phyloP scores from a whole-genome alignment of 2,888 invertebrate genomes.

The Euphydryas editha region DNA sequence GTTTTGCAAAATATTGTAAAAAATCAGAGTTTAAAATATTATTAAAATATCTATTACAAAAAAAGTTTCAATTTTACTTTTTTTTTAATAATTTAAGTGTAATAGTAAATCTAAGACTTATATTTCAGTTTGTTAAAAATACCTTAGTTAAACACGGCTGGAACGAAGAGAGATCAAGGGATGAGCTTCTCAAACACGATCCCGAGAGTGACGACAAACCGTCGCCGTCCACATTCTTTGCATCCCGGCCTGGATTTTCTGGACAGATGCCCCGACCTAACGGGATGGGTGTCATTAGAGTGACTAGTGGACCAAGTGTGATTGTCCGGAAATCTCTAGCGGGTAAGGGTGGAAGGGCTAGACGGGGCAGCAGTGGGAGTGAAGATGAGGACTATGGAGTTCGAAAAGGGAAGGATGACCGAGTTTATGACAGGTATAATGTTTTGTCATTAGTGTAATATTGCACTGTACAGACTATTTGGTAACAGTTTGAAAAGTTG shows the following conservation, averaged over 20 bases:
- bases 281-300: conserved; percentile 52
- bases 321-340: conserved; percentile 55
- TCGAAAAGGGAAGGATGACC: conserved; percentile 84
- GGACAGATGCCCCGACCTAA: conserved; percentile 51
- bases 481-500: too few species aligned
- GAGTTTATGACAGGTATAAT: conserved; percentile 86
- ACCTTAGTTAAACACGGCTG: conserved; percentile 80
- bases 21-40: too few species aligned
- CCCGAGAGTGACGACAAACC: conserved; percentile 70
- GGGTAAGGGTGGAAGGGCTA: conserved; percentile 69
- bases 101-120: too few species aligned
- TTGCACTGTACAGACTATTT: too few species aligned
- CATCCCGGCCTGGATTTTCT: conserved; percentile 59
- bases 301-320: conserved; percentile 55
- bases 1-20: too few species aligned
- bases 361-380: conserved; percentile 80
- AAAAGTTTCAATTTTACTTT: too few species aligned
- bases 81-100: too few species aligned
- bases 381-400: conserved; percentile 85
- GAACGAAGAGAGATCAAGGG: conserved; percentile 82
- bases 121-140: conserved; percentile 80
- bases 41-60: too few species aligned
- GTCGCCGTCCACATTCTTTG: conserved; percentile 48
- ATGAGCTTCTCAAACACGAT: conserved; percentile 77
- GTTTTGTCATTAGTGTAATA: background rate